phyloP scores from a whole-genome alignment of 2,113 vertebrate genomes.

The Pandion haliaetus region DNA sequence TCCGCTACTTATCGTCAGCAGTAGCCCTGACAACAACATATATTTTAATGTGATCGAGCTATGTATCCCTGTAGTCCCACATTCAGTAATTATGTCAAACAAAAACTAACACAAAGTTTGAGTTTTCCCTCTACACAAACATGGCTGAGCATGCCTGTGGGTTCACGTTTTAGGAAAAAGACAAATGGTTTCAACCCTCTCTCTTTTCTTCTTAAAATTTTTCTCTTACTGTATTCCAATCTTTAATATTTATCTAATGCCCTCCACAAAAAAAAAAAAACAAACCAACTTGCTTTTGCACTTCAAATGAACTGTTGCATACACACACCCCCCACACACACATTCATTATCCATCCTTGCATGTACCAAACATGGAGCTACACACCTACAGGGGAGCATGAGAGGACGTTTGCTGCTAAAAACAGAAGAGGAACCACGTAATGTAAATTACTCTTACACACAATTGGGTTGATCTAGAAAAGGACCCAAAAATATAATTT shows the following conservation, averaged over 20 bases:
- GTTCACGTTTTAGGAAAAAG: neutral
- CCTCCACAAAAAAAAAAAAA: neutral
- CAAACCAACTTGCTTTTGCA: neutral
- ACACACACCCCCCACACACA: no score
- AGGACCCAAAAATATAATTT: neutral
- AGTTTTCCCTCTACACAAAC: neutral
- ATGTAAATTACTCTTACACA: neutral
- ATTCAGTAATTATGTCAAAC: neutral
- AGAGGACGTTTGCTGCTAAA: rapidly evolving
- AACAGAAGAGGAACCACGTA: neutral
- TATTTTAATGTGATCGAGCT: neutral
- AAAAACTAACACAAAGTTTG: neutral
- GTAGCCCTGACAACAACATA: neutral
- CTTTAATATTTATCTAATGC: neutral
- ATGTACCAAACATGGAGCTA: neutral
- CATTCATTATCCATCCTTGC: neutral
- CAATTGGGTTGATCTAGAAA: neutral
- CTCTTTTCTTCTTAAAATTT: neutral
- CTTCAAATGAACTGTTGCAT: neutral
- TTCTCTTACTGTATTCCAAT: neutral
- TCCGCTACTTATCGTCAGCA: neutral
- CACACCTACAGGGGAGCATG: rapidly evolving
- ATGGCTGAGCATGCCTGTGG: neutral
- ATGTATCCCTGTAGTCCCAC: neutral
- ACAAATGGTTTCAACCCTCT: neutral